Percentiles rank a stretch among this genome's conserved stretches.
These are phyloP conservation scores for Lasaia peninsularis DNA, from an alignment of 1,140 invertebrate genomes.

Conservation along the genomic window DNA sequence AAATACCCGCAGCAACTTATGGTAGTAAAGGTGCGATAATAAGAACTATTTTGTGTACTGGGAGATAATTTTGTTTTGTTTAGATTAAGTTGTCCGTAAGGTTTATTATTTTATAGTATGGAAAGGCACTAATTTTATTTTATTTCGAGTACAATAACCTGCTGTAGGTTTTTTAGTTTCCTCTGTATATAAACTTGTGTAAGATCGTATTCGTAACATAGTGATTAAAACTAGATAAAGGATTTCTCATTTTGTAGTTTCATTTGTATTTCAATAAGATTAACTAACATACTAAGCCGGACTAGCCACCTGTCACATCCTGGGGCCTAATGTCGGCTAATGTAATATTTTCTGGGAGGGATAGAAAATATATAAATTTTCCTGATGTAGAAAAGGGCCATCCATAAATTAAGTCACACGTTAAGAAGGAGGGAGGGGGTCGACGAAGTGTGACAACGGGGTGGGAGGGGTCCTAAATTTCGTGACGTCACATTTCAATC, in stretches of 20 bases:
- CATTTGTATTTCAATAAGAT: conserved; percentile 25
- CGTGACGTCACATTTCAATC: too few relatives aligned
- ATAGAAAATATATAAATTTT: too few relatives aligned
- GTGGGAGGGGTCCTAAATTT: too few relatives aligned
- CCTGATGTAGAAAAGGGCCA: too few relatives aligned
- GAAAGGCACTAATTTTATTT: background rate
- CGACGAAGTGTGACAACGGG: too few relatives aligned
- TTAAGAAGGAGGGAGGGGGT: too few relatives aligned
- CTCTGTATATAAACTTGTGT: conserved; percentile 28
- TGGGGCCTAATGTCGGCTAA: too few relatives aligned
- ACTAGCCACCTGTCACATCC: too few relatives aligned
- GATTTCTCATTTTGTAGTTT: conserved; percentile 46
- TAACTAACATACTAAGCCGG: too few relatives aligned
- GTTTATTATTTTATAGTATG: conserved; percentile 2
- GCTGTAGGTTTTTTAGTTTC: conserved; percentile 25
- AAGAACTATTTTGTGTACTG: background rate
- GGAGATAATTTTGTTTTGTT: background rate
- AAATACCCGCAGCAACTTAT: too few relatives aligned
- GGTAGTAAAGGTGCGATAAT: background rate
- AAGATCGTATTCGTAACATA: conserved; percentile 53
- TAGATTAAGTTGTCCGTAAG: conserved; percentile 3
- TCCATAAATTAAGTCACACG: too few relatives aligned
- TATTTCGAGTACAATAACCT: conserved; percentile 53
- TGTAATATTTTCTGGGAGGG: too few relatives aligned
- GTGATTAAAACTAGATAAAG: conserved; percentile 55